Evolutionary conservation across 2,113 vertebrate genomes (phyloP).

Genomic region (Hippocampus comes): DNA sequence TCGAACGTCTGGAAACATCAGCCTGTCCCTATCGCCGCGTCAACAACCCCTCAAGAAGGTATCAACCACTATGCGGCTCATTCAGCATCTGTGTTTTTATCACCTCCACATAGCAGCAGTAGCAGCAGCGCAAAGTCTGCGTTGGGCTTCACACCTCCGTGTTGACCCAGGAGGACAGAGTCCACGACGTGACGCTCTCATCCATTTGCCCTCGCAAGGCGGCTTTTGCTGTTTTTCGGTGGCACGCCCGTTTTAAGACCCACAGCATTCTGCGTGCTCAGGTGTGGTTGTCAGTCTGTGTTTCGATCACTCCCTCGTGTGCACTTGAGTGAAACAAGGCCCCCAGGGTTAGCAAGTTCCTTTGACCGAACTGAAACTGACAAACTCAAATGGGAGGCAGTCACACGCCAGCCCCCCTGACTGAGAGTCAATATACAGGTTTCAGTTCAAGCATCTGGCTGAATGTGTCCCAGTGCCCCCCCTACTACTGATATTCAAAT

Average conservation of each 20-base stretch:
- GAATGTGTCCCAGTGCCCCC: slow-evolving; percentile 20
- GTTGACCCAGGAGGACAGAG: slow-evolving; percentile 52
- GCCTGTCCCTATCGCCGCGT: slow-evolving; percentile 1
- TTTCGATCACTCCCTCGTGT: background rate
- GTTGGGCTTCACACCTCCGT: slow-evolving; percentile 47
- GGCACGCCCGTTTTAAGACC: slow-evolving; percentile 12
- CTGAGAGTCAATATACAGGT: slow-evolving; percentile 42
- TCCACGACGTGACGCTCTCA: slow-evolving; percentile 6
- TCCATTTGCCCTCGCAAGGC: slow-evolving; percentile 46
- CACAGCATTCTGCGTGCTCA: slow-evolving; percentile 1
- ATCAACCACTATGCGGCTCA: background rate
- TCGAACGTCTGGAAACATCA: background rate
- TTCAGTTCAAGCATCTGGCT: slow-evolving; percentile 47
- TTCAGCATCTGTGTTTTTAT: slow-evolving; percentile 34
- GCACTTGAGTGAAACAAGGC: background rate
- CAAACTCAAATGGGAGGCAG: slow-evolving; percentile 26
- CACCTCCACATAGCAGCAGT: slow-evolving; percentile 1
- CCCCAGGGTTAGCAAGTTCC: background rate
- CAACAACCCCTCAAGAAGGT: slow-evolving; percentile 22
- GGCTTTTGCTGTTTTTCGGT: slow-evolving; percentile 1
- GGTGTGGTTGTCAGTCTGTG: slow-evolving; percentile 18
- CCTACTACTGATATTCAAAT: slow-evolving; percentile 56
- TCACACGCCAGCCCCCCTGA: slow-evolving; percentile 9
- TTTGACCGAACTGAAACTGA: slow-evolving; percentile 33
- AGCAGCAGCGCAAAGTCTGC: slow-evolving; percentile 4